phyloP scores from a whole-genome alignment of 2,888 invertebrate genomes.

The Thecophora atra region DNA sequence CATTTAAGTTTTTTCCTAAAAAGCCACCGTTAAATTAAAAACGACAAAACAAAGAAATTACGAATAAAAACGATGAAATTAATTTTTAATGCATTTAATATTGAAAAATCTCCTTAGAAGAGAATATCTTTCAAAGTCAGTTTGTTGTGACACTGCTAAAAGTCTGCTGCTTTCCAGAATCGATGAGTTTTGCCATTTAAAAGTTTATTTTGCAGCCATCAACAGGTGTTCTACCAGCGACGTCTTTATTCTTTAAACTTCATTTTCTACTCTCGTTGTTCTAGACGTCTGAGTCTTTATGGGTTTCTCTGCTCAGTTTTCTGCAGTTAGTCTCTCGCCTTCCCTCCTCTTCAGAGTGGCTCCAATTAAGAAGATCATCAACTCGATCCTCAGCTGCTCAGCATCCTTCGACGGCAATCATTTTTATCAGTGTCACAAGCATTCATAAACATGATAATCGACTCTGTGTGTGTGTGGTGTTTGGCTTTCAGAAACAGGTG shows the following conservation, averaged over 20 bases:
- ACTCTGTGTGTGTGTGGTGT: background rate
- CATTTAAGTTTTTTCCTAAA: too few species aligned
- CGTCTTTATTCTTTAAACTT: constrained; percentile 5
- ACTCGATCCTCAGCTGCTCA: background rate
- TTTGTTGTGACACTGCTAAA: too few species aligned
- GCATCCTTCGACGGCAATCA: background rate
- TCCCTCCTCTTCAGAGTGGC: background rate
- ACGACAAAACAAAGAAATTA: too few species aligned
- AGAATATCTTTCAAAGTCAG: too few species aligned
- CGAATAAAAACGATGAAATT: too few species aligned
- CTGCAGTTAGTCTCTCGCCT: background rate
- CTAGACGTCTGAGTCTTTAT: background rate
- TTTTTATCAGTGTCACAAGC: background rate
- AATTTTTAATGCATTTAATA: too few species aligned
- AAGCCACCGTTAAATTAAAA: too few species aligned
- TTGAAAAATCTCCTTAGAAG: too few species aligned
- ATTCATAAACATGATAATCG: background rate
- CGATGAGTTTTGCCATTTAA: too few species aligned
- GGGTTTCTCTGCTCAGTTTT: background rate
- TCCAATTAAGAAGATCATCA: background rate
- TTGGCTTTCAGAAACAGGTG: background rate
- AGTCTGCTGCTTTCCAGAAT: too few species aligned
- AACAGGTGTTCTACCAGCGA: too few species aligned
- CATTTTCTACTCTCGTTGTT: background rate
- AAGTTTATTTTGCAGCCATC: too few species aligned